Conservation (phyloP, 2,888 invertebrate genomes). For the Euspilapteryx auroguttella region DNA sequence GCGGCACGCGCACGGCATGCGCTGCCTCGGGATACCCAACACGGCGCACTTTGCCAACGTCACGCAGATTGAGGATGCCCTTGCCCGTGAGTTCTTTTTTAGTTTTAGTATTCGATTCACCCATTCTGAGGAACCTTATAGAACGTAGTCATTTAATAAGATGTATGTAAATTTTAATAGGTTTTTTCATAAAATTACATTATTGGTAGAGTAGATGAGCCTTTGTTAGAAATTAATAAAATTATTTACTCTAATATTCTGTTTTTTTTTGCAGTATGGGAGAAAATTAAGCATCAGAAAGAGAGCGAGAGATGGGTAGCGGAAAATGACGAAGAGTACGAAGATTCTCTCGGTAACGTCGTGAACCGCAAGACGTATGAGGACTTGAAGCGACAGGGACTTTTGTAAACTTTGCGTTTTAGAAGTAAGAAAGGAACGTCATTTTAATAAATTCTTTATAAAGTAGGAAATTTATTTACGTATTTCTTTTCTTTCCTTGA, state of each 20-base stretch:
- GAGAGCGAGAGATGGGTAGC: slow-evolving; percentile 95
- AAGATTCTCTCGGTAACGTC: slow-evolving; percentile 98
- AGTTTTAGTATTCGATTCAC: slow-evolving; percentile 4
- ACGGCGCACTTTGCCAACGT: slow-evolving; percentile 99
- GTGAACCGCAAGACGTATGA: slow-evolving; percentile 98
- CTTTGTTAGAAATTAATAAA: no score
- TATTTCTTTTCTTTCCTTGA: no score
- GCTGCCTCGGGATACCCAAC: slow-evolving; percentile 98
- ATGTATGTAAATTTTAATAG: not conserved
- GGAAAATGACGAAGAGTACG: slow-evolving; percentile 97
- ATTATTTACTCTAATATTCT: not conserved
- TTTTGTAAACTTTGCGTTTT: slow-evolving; percentile 67
- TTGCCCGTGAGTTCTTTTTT: slow-evolving; percentile 70
- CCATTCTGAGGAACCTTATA: slow-evolving; percentile 2
- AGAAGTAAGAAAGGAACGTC: not conserved
- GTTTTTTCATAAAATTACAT: slow-evolving; percentile 1
- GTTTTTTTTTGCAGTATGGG: slow-evolving; percentile 78
- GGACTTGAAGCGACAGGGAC: slow-evolving; percentile 96
- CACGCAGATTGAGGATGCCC: slow-evolving; percentile 96
- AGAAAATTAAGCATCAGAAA: slow-evolving; percentile 94
- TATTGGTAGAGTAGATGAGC: no score
- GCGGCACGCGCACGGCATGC: slow-evolving; percentile 92
- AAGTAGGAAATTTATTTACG: no score
- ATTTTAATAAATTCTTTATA: no score
- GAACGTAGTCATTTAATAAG: not conserved